These are phyloP conservation scores for Drosophila tani DNA, from an alignment of 1,140 invertebrate genomes.

Conservation along the genomic window DNA sequence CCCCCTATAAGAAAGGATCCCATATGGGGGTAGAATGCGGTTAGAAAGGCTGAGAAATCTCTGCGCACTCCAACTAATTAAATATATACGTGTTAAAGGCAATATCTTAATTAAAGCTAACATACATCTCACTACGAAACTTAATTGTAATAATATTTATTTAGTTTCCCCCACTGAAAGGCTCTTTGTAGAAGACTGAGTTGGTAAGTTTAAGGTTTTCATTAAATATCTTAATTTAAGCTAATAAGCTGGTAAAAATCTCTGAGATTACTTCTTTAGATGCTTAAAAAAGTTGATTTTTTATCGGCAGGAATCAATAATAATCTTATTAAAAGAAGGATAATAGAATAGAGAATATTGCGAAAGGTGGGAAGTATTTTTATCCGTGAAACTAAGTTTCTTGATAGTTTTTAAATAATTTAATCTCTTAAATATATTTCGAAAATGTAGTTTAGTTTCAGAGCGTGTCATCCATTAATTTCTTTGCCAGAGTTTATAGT, in stretches of 20 bases:
- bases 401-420: too few relatives aligned
- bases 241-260: too few relatives aligned
- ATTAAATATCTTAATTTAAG: neutral
- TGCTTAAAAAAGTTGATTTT: neutral
- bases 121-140: neutral
- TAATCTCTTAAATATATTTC: too few relatives aligned
- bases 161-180: neutral
- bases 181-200: neutral
- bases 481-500: neutral
- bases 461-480: neutral
- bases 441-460: too few relatives aligned
- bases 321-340: neutral
- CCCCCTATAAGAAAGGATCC: constrained; percentile 30
- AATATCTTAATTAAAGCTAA: constrained; percentile 34
- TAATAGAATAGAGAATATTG: neutral
- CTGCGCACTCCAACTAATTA: constrained; percentile 28
- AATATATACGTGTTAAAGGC: constrained; percentile 21
- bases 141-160: neutral
- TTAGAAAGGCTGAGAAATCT: constrained; percentile 35
- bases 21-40: constrained; percentile 18
- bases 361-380: too few relatives aligned
- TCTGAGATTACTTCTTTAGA: too few relatives aligned
- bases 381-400: neutral
- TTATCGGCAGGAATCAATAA: neutral
- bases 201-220: neutral